Percentiles rank a stretch among this genome's conserved stretches.
These are phyloP conservation scores for Papilio helenus DNA, from an alignment of 1,140 invertebrate species.

Conservation along the genomic window DNA sequence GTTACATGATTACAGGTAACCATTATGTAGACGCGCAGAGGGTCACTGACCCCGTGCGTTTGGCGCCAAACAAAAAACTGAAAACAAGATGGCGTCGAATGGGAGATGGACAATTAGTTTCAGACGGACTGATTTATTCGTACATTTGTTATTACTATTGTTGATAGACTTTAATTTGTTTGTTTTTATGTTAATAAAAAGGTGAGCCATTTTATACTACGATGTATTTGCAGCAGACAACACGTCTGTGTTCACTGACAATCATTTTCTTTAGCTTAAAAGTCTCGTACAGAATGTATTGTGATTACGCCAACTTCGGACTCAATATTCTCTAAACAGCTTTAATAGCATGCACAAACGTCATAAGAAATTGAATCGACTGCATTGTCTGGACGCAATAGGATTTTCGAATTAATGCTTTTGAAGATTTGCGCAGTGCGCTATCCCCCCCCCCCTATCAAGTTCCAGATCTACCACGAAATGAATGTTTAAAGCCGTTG, in stretches of 20 bases:
- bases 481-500: not conserved
- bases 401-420: not conserved
- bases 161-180: not conserved
- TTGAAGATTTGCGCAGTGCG: constrained; percentile 33
- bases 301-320: not conserved
- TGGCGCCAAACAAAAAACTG: constrained; percentile 40
- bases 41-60: constrained; percentile 45
- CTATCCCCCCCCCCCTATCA: not conserved
- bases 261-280: not conserved
- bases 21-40: constrained; percentile 6
- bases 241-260: not conserved
- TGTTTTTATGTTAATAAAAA: not conserved
- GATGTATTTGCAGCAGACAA: not conserved
- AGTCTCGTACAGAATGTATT: not conserved
- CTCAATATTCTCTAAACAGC: not conserved
- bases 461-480: not conserved
- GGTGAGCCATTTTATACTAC: not conserved
- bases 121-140: constrained; percentile 16
- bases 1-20: constrained; percentile 50
- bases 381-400: not conserved
- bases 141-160: not conserved
- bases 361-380: not conserved
- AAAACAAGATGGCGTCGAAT: constrained; percentile 35
- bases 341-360: no score
- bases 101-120: constrained; percentile 39